Conservation (phyloP, 2,888 invertebrate species). For the Megastigmus dorsalis region DNA sequence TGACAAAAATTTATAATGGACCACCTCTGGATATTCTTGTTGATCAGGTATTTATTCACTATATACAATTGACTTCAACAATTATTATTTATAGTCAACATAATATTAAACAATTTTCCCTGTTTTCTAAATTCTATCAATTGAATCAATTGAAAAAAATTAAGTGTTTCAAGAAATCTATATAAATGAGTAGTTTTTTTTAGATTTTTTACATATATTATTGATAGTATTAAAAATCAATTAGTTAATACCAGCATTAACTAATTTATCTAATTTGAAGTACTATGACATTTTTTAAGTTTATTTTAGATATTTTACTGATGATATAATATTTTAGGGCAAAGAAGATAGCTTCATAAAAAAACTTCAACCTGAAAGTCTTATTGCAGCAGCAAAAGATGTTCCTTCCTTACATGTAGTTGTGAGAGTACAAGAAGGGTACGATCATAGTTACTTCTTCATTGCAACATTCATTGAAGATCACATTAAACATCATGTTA, state of each 20-base stretch:
- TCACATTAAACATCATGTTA: constrained; percentile 92
- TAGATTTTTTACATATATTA: not conserved
- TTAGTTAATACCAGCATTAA: too few species aligned
- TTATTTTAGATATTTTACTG: too few species aligned
- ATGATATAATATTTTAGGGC: constrained; percentile 81
- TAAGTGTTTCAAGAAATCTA: not conserved
- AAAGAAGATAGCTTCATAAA: constrained; percentile 86
- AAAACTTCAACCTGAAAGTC: constrained; percentile 87
- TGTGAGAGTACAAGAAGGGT: constrained; percentile 86
- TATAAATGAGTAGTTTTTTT: not conserved
- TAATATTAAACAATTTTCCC: too few species aligned
- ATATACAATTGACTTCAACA: not conserved
- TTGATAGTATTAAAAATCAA: not conserved
- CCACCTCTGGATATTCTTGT: constrained; percentile 89
- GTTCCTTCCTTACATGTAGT: constrained; percentile 82
- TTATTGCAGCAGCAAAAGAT: constrained; percentile 83
- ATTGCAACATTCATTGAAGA: constrained; percentile 94
- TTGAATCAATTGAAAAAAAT: not conserved
- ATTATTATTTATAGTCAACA: constrained; percentile 19
- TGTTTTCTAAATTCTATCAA: too few species aligned
- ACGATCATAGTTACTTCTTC: constrained; percentile 97
- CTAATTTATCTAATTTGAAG: too few species aligned
- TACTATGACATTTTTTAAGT: too few species aligned
- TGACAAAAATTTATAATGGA: constrained; percentile 88
- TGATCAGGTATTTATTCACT: constrained; percentile 83